Conservation (phyloP, 2,797 vertebrate species). For the Enteromius radiatus region DNA sequence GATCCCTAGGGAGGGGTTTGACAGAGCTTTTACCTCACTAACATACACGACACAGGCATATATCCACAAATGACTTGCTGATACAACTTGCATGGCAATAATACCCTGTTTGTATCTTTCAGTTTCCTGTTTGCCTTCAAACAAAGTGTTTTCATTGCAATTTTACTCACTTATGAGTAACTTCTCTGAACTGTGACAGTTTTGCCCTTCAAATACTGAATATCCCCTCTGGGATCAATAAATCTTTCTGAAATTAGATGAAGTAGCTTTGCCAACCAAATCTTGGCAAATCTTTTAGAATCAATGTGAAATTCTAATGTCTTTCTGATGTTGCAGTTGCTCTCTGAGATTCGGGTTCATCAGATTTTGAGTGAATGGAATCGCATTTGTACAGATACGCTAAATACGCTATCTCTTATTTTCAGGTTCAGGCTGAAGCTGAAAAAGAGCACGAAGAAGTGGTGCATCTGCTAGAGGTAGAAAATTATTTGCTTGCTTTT, state of each 20-base stretch:
- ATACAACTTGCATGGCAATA: conserved; percentile 1
- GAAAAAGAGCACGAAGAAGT: conserved; percentile 89
- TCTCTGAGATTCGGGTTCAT: conserved; percentile 50
- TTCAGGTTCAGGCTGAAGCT: conserved; percentile 87
- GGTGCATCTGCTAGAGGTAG: conserved; percentile 89
- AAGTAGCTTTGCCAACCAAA: conserved; percentile 36
- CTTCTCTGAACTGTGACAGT: conserved; percentile 31
- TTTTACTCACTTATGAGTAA: conserved; percentile 32
- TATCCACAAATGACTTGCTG: conserved; percentile 2
- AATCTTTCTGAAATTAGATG: conserved; percentile 42
- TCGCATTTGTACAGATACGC: conserved; percentile 10
- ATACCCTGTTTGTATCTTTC: conserved; percentile 3
- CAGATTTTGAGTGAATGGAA: background rate
- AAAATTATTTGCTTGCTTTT: conserved; percentile 41
- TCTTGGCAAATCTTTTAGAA: conserved; percentile 41
- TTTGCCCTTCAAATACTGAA: conserved; percentile 52
- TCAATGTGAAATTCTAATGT: conserved; percentile 61
- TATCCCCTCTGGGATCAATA: conserved; percentile 47
- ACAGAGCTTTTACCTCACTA: conserved; percentile 35
- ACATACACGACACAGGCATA: conserved; percentile 16
- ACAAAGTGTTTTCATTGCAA: conserved; percentile 13
- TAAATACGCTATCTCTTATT: conserved; percentile 51
- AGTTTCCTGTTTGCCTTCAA: conserved; percentile 1
- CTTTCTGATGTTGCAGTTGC: conserved; percentile 51
- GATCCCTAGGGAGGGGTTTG: conserved; percentile 47